Conservation (phyloP, 2,113 vertebrate genomes). For the Bucco capensis region DNA sequence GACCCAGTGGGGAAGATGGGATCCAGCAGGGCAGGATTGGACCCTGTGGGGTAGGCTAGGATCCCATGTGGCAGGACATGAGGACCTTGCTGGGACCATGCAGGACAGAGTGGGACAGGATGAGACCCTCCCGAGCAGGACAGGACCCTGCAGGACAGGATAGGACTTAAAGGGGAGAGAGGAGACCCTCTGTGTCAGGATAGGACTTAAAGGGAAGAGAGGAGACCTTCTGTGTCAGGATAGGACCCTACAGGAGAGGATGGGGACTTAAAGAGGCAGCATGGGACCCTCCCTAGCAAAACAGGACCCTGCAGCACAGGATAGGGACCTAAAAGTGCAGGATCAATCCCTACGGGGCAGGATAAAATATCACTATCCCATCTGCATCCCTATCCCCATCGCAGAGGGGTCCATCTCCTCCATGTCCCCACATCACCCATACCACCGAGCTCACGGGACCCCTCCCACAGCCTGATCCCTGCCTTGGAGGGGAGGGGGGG, state of each 20-base stretch:
- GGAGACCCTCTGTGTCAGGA: too few species aligned
- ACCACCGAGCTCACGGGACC: neutral
- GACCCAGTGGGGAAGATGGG: neutral
- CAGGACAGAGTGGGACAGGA: neutral
- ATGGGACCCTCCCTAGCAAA: neutral
- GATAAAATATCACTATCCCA: neutral
- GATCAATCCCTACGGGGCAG: neutral
- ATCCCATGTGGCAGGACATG: neutral
- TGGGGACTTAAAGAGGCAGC: neutral
- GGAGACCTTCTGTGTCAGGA: neutral
- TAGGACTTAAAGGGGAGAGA: too few species aligned
- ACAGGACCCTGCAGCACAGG: neutral
- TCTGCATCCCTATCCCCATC: neutral
- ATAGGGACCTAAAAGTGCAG: neutral
- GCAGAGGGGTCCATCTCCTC: neutral
- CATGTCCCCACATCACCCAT: neutral
- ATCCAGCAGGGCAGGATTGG: neutral
- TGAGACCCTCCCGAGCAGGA: neutral
- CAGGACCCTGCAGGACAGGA: too few species aligned
- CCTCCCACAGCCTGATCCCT: neutral
- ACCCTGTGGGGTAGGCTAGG: neutral
- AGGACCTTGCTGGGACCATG: neutral
- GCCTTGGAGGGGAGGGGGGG: too few species aligned
- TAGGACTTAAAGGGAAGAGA: neutral
- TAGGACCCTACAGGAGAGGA: neutral